Conservation (phyloP, 2,113 vertebrate species). For the Leucopsar rothschildi region DNA sequence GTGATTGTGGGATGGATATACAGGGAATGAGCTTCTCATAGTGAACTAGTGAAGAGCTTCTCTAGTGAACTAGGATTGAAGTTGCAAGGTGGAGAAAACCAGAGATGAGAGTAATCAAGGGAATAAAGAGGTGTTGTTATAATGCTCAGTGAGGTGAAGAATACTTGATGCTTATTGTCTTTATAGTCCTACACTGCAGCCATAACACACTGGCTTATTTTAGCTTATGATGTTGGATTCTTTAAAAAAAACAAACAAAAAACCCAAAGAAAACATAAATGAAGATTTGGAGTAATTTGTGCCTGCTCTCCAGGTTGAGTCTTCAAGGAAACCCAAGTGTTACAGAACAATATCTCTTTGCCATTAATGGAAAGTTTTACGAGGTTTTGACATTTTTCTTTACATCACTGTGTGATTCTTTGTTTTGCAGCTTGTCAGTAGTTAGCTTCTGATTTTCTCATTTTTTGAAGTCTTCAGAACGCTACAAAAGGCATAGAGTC, state of each 20-base stretch:
- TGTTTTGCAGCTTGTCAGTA: neutral
- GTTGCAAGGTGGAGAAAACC: neutral
- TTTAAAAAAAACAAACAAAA: neutral
- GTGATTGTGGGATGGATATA: neutral
- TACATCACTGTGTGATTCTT: neutral
- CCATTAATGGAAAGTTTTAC: neutral
- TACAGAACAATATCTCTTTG: neutral
- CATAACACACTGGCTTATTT: neutral
- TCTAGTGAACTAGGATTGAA: neutral
- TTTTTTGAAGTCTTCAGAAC: neutral
- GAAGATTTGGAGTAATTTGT: neutral
- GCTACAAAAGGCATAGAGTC: neutral
- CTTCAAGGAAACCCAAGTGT: neutral
- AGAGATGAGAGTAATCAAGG: neutral
- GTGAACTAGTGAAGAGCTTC: no score
- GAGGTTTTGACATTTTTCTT: neutral
- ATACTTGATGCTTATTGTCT: neutral
- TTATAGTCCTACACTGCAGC: neutral
- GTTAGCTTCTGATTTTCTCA: neutral
- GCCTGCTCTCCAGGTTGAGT: neutral
- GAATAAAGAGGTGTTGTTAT: neutral
- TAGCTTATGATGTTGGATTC: neutral
- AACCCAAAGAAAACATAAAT: rapidly evolving
- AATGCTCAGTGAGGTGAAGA: neutral
- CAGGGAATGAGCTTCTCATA: neutral